Evolutionary conservation across 2,797 vertebrate genomes (phyloP), one percentile per base, ranked within the genome.

Genomic region (Lacerta agilis): DNA sequence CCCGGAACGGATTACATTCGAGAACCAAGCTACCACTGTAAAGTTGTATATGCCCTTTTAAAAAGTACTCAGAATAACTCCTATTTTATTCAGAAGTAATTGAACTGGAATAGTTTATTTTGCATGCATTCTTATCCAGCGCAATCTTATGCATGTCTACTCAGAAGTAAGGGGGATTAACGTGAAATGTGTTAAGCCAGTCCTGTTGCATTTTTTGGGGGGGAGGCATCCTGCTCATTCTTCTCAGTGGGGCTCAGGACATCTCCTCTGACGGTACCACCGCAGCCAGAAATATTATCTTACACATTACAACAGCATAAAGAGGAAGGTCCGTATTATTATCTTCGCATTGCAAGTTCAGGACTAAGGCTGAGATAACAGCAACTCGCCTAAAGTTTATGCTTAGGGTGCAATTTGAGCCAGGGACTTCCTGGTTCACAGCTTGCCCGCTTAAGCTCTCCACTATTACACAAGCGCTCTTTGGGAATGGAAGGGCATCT

Each of bases 381-480:
- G 49, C 18, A 33, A 73, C 38, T 72, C 55, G 45, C 25, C 29
- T 80, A 41, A 61, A 15, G 4, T 78, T 86, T n/a, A 33, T 55
- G n/a, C 23, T 7, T 6, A n/a, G 17, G 25, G 20, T 69, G 23
- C 23, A 15, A 29, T 33, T 33, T 58, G 55, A 61, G 10, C 20
- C 11, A 27, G 49, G 23, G 69, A 75, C 36, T 75, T 81, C 79
- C 86, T 82, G 79, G 67, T 87, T 87, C 55, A 64, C 27, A 61
- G 38, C 41, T 64, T 81, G 25, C 23, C 36, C 23, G 38, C 27
- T 5, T 38, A 83, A 5, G 45, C 33, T 58, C 20, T 73, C 23
- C 11, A 58, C 71, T 36, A 25, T 58, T 15, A 55, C 49, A 38
- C 33, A 43, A 81, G 29, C 20, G 25, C 13, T 81, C 38, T 64